A percentile compares a stretch with the other conserved stretches of the same genome.
Conservation (phyloP, 2,797 vertebrate genomes). For the Uromys caudimaculatus region DNA sequence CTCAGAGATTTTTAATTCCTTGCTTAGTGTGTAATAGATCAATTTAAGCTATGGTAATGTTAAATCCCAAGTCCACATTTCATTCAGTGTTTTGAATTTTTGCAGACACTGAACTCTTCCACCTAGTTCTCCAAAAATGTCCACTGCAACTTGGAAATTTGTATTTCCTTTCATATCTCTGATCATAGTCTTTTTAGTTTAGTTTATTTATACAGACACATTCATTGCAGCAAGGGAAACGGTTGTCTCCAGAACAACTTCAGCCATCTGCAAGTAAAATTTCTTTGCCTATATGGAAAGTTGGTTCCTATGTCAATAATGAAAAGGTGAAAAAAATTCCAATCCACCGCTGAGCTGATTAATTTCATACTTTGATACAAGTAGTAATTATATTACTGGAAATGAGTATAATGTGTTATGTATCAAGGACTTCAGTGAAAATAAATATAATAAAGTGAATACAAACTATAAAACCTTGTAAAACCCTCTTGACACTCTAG, state of each 20-base stretch:
- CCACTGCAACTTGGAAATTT: neutral
- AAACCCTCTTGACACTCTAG: slow-evolving; percentile 39
- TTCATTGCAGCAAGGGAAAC: neutral
- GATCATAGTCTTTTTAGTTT: neutral
- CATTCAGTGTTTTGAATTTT: neutral
- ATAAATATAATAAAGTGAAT: slow-evolving; percentile 53
- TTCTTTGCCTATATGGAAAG: neutral
- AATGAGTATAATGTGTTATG: neutral
- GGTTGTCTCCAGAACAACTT: neutral
- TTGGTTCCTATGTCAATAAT: neutral
- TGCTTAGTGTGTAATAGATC: neutral
- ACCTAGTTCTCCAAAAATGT: neutral
- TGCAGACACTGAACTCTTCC: neutral
- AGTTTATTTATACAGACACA: slow-evolving; percentile 40
- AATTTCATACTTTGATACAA: slow-evolving; percentile 54
- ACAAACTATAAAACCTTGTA: slow-evolving; percentile 51
- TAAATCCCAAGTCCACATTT: neutral
- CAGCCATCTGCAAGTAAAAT: neutral
- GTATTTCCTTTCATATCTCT: neutral
- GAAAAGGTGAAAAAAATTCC: slow-evolving; percentile 28
- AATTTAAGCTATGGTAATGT: neutral
- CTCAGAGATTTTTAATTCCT: neutral
- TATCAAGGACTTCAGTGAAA: slow-evolving; percentile 30
- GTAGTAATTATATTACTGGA: slow-evolving; percentile 37
- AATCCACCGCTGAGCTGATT: neutral